A percentile compares a stretch with the other conserved stretches of the same genome.
Conservation (phyloP, 2,113 vertebrate genomes). For the Tetrao urogallus region DNA sequence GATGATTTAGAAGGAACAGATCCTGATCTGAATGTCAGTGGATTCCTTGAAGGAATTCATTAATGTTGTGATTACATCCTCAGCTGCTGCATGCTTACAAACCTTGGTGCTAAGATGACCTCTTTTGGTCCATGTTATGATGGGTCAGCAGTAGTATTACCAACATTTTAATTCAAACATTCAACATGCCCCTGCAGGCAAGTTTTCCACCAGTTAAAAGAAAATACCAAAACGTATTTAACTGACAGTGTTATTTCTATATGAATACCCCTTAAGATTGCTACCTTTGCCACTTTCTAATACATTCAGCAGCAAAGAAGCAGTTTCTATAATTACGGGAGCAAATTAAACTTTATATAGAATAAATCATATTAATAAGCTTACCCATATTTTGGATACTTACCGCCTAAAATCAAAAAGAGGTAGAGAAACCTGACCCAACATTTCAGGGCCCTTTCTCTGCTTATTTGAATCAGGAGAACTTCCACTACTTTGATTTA, state of each 20-base stretch:
- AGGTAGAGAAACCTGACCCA: constrained; percentile 92
- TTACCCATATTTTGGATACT: constrained; percentile 49
- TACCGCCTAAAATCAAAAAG: constrained; percentile 95
- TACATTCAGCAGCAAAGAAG: not conserved
- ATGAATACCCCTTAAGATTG: not conserved
- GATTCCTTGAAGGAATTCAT: not conserved
- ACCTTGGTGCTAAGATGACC: not conserved
- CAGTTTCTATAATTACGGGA: not conserved
- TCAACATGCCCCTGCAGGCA: not conserved
- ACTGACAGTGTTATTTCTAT: not conserved
- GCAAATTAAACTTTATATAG: not conserved
- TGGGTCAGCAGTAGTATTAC: not conserved
- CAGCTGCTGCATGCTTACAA: not conserved
- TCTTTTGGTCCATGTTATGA: not conserved
- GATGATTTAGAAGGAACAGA: not conserved
- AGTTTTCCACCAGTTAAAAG: not conserved
- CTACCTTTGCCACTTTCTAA: not conserved
- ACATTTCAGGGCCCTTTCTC: constrained; percentile 90
- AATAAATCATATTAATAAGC: not conserved
- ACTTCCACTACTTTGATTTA: constrained; percentile 89
- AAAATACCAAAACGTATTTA: not conserved
- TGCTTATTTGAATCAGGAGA: constrained; percentile 97
- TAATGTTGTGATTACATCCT: not conserved
- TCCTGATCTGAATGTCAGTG: not conserved
- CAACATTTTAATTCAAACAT: not conserved